A percentile compares a stretch with the other conserved stretches of the same genome.
These are phyloP conservation scores for Apodemia duryi DNA, from an alignment of 2,888 invertebrate genomes.

Conservation along the genomic window DNA sequence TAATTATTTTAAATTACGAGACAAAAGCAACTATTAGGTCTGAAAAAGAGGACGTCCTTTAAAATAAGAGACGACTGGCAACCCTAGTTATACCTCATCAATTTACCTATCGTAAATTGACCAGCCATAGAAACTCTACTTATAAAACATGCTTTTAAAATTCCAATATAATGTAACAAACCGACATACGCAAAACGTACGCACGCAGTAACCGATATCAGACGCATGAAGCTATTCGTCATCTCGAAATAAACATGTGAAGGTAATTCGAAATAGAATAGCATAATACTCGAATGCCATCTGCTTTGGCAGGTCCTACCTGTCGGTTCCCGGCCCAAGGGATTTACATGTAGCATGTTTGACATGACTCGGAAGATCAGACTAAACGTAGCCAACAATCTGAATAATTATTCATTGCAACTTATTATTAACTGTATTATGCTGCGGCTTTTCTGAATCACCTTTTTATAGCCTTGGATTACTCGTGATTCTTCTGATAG, in stretches of 20 bases:
- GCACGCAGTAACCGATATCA: conserved; percentile 43
- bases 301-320: conserved; percentile 59
- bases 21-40: too few relatives aligned
- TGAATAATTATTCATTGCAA: conserved; percentile 23
- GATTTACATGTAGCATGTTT: conserved; percentile 46
- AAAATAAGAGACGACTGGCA: too few relatives aligned
- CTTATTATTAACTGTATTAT: conserved; percentile 10
- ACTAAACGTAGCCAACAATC: conserved; percentile 26
- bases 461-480: too few relatives aligned
- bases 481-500: too few relatives aligned
- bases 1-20: too few relatives aligned
- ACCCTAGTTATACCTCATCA: conserved; percentile 12
- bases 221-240: conserved; percentile 66
- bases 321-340: conserved; percentile 50
- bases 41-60: too few relatives aligned
- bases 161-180: conserved; percentile 70
- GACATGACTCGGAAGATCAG: conserved; percentile 32
- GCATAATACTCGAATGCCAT: conserved; percentile 64
- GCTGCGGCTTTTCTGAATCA: not conserved
- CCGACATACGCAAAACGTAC: conserved; percentile 39
- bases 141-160: conserved; percentile 70
- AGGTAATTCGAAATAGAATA: conserved; percentile 79
- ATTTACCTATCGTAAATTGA: conserved; percentile 27
- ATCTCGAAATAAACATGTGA: conserved; percentile 74
- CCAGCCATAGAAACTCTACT: conserved; percentile 31